Evolutionary conservation across 2,888 invertebrate genomes (phyloP).

Genomic region (Aromia moschata): DNA sequence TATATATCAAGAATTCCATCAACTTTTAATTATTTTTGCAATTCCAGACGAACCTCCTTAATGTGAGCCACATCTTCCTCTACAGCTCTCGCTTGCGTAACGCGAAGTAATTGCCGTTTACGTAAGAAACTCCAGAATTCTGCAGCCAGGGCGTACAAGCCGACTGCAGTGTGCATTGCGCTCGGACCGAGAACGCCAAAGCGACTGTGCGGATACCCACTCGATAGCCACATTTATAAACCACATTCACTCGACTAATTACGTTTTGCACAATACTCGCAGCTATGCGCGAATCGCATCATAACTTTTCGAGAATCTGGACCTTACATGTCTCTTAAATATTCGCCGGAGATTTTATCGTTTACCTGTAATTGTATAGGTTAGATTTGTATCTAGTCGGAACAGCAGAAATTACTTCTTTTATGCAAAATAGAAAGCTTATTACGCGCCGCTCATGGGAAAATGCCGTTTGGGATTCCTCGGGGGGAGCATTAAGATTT

Average conservation of each 20-base stretch:
- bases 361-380: constrained; percentile 28
- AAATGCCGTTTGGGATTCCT: not conserved
- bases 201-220: constrained; percentile 44
- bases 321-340: constrained; percentile 33
- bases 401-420: constrained; percentile 22
- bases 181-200: constrained; percentile 22
- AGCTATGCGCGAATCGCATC: constrained; percentile 48
- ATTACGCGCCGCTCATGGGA: constrained; percentile 12
- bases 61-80: too few relatives aligned
- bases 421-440: constrained; percentile 23
- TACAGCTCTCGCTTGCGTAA: constrained; percentile 42
- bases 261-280: constrained; percentile 52
- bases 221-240: constrained; percentile 54
- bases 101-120: constrained; percentile 41
- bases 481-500: not conserved
- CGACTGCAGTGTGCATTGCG: constrained; percentile 12
- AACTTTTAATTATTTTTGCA: too few relatives aligned
- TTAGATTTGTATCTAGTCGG: constrained; percentile 17
- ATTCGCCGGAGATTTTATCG: constrained; percentile 28
- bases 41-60: too few relatives aligned
- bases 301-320: constrained; percentile 38
- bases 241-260: constrained; percentile 53
- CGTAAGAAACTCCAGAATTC: constrained; percentile 37
- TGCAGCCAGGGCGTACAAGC: constrained; percentile 24
- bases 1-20: too few relatives aligned